Evolutionary conservation across 1,140 invertebrate species (phyloP).

Genomic region (Eriocheir sinensis): DNA sequence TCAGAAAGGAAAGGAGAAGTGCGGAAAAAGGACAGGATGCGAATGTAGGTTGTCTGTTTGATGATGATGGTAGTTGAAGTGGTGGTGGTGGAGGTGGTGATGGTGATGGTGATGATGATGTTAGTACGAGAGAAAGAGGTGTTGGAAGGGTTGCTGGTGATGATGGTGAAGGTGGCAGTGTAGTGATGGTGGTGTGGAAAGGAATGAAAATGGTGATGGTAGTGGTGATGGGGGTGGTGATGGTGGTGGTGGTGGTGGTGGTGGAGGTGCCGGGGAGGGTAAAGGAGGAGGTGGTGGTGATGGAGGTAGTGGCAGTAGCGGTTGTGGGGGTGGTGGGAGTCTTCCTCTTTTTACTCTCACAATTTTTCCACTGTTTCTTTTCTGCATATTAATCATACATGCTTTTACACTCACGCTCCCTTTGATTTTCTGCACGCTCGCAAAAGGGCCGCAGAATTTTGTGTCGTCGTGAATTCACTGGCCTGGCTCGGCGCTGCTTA

Average conservation of each 20-base stretch:
- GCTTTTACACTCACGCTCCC: neutral
- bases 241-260: neutral
- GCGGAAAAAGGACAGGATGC: neutral
- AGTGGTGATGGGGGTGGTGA: neutral
- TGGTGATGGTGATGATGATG: no score
- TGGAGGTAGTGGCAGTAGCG: no score
- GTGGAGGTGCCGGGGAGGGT: neutral
- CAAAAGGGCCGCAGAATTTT: neutral
- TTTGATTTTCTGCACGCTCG: no score
- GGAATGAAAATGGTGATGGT: no score
- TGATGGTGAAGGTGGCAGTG: neutral
- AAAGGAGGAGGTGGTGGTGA: no score
- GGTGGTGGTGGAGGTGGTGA: no score
- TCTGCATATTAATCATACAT: neutral
- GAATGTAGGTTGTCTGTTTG: neutral
- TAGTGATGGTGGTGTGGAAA: neutral
- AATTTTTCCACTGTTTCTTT: neutral
- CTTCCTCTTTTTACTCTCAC: neutral
- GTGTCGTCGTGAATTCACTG: neutral
- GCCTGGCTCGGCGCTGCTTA: neutral
- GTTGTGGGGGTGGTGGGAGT: neutral
- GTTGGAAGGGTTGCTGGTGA: neutral
- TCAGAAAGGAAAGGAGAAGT: slow-evolving; percentile 8
- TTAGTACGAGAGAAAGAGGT: no score
- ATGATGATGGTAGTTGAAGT: no score